phyloP scores from a whole-genome alignment of 2,797 vertebrate genomes.

The Harpagifer antarcticus region DNA sequence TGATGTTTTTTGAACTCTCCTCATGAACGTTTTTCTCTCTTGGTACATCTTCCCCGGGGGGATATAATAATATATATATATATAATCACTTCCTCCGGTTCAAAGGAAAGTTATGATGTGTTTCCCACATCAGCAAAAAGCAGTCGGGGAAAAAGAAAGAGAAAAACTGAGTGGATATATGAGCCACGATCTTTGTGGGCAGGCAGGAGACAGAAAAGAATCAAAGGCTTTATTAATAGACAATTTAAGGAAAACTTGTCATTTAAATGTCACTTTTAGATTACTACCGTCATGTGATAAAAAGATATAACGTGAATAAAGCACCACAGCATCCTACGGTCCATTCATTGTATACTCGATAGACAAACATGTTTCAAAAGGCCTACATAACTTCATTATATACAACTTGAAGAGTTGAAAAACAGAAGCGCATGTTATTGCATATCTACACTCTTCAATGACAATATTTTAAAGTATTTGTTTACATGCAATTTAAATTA shows the following conservation, averaged over 20 bases:
- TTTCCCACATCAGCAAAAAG: constrained; percentile 19
- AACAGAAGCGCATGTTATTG: not conserved
- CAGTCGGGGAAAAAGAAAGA: not conserved
- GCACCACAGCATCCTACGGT: not conserved
- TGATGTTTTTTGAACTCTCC: not conserved
- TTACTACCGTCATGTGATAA: not conserved
- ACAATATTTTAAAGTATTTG: not conserved
- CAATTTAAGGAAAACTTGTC: constrained; percentile 14
- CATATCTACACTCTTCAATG: not conserved
- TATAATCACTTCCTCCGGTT: constrained; percentile 7
- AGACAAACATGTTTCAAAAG: not conserved
- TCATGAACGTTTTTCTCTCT: constrained; percentile 8
- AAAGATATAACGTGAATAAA: not conserved
- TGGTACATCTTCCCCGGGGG: not conserved
- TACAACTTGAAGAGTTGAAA: not conserved
- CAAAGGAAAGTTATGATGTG: constrained; percentile 11
- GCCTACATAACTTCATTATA: not conserved
- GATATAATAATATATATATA: not conserved
- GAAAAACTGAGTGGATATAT: not conserved
- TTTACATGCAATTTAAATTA: not conserved
- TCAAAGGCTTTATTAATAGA: not conserved
- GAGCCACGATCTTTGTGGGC: constrained; percentile 13
- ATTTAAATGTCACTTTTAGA: not conserved
- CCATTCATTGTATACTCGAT: not conserved
- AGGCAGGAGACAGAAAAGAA: constrained; percentile 4